Evolutionary conservation across 1,140 invertebrate genomes (phyloP).

Genomic region (Harlomillsia oculata): DNA sequence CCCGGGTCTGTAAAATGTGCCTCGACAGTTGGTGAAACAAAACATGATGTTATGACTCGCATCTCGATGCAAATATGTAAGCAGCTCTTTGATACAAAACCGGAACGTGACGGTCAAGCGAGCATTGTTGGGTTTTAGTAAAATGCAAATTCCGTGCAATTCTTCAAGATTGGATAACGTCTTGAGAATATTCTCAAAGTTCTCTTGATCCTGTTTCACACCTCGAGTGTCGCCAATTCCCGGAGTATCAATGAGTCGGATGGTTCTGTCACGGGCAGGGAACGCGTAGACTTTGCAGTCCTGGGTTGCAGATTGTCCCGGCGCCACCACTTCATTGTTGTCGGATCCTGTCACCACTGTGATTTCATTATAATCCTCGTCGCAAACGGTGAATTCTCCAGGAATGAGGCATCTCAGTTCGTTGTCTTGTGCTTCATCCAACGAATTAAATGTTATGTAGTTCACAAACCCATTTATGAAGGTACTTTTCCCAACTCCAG

Average conservation of each 20-base stretch:
- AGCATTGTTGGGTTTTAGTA: constrained; percentile 35
- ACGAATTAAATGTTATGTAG: constrained; percentile 4
- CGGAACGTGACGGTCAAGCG: constrained; percentile 29
- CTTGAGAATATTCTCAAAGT: constrained; percentile 35
- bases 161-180: constrained; percentile 22
- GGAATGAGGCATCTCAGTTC: constrained; percentile 1
- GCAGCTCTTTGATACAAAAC: constrained; percentile 37
- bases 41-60: constrained; percentile 37
- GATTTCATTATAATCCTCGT: constrained; percentile 10
- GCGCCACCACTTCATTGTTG: background rate
- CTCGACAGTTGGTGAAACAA: constrained; percentile 31
- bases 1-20: constrained; percentile 31
- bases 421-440: constrained; percentile 15
- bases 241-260: constrained; percentile 37
- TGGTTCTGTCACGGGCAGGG: background rate
- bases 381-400: constrained; percentile 5
- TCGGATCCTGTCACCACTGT: background rate
- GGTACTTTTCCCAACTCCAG: constrained; percentile 34
- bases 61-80: constrained; percentile 34
- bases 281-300: constrained; percentile 9
- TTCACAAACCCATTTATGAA: constrained; percentile 35
- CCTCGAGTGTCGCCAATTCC: constrained; percentile 38
- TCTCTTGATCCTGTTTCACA: constrained; percentile 34
- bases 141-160: constrained; percentile 36
- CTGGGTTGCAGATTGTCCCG: constrained; percentile 24